Evolutionary conservation across 2,888 invertebrate genomes (phyloP).

Genomic region (Nomada fabriciana): DNA sequence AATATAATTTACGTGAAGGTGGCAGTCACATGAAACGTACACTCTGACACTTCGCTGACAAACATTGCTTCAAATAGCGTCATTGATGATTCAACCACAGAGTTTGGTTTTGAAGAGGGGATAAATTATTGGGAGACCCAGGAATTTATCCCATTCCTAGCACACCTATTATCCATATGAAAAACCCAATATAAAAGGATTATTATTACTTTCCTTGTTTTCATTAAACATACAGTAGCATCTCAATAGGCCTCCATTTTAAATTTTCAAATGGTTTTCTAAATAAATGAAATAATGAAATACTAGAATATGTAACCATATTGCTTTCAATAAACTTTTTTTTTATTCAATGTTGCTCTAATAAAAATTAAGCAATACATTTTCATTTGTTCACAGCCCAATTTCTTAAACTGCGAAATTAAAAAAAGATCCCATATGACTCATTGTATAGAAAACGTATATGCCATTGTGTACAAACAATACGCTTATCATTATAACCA

Average conservation of each 20-base stretch:
- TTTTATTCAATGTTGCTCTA: not conserved
- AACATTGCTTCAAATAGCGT: conserved; percentile 37
- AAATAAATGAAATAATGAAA: no score
- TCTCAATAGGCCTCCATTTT: not conserved
- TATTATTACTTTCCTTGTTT: not conserved
- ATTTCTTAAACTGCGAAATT: conserved; percentile 10
- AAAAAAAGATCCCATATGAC: not conserved
- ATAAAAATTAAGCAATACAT: not conserved
- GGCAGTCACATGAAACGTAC: not conserved
- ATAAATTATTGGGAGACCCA: conserved; percentile 6
- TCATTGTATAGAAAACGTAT: not conserved
- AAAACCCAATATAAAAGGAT: not conserved
- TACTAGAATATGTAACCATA: no score
- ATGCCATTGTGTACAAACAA: not conserved
- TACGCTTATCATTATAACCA: not conserved
- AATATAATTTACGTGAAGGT: conserved; percentile 5
- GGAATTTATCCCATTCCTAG: not conserved
- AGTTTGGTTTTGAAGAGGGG: conserved; percentile 6
- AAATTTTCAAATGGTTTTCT: conserved; percentile 13
- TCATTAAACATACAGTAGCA: not conserved
- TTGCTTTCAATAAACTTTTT: no score
- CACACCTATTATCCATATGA: not conserved
- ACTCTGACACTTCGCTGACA: conserved; percentile 52
- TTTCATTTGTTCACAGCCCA: conserved; percentile 10
- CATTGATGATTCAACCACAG: conserved; percentile 60